phyloP scores from a whole-genome alignment of 2,113 vertebrate genomes.

The Lagenorhynchus albirostris region DNA sequence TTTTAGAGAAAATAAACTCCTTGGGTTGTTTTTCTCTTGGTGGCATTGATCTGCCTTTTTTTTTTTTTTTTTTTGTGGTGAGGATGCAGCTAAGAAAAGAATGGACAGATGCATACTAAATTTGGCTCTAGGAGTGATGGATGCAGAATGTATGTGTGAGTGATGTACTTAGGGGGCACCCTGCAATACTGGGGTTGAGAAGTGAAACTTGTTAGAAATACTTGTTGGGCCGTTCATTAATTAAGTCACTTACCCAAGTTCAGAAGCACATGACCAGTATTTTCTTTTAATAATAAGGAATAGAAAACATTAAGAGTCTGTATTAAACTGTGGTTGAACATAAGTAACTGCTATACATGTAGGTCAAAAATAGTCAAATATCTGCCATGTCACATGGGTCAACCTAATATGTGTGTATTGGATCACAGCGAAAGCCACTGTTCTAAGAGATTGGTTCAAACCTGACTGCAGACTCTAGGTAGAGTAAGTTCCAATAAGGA shows the following conservation, averaged over 20 bases:
- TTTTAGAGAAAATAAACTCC: not conserved
- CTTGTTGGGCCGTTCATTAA: not conserved
- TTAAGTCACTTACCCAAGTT: not conserved
- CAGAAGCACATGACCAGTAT: not conserved
- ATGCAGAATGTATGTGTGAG: slow-evolving; percentile 4
- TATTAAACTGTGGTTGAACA: not conserved
- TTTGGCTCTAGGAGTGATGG: slow-evolving; percentile 32
- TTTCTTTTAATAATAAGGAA: not conserved
- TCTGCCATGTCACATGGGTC: not conserved
- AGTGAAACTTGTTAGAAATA: not conserved
- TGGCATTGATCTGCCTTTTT: not conserved
- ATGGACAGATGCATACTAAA: slow-evolving; percentile 50
- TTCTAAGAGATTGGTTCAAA: not conserved
- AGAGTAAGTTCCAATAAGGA: not conserved
- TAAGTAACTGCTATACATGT: not conserved
- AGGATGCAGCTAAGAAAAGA: slow-evolving; percentile 46
- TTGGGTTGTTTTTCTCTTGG: not conserved
- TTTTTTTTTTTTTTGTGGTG: not conserved
- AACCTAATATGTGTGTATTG: not conserved
- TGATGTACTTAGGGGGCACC: not conserved
- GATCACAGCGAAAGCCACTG: not conserved
- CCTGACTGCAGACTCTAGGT: not conserved
- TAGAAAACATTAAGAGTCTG: not conserved
- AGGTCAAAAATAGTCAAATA: not conserved
- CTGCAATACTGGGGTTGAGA: not conserved